Evolutionary conservation across 2,888 invertebrate species (phyloP), one percentile per base, ranked within the genome.

Genomic region (Drosophila cracens): DNA sequence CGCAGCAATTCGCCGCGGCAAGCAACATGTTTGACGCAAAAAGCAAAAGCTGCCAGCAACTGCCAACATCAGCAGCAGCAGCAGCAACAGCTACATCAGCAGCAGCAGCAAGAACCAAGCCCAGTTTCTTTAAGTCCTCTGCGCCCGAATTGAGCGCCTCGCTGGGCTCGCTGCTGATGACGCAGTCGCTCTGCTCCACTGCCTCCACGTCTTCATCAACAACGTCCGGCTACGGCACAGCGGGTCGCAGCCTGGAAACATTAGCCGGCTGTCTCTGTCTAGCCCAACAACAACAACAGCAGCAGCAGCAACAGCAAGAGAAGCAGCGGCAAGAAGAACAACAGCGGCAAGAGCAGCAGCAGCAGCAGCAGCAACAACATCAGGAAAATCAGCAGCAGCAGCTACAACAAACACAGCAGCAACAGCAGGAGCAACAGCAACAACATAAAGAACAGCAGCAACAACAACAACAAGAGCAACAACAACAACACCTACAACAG

Each of bases 141-240:
- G 89, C 91, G 27, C 91, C 92, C 33, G 91, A 91, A 67, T 63
- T 91, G 33, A 92, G 90, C 76, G 86, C 90, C 68, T 91, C 92
- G 59, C 78, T 89, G 74, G 89, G 89, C 63, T 90, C 91, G 18
- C 74, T 91, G 70, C 74, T 91, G 70, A 91, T 91, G 91, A 90
- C 89, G 73, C 91, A 91, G 76, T 91, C 91, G 46, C 89, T 91
- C 34, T 89, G 91, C 83, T 91, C 91, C 60, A 89, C 83, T 59
- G 82, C 82, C 56, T 82, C 82, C 72, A 80, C 85, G 53, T 83
- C 88, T 54, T 83, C 83, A 29, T 87, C 88, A 16, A 71, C 83
- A 52, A 87, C 83, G 60, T 92, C 92, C 61, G 92, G 92, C 66
- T 92, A 92, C 70, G 91, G 91, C 54, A 91, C 87, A 60, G 84